These are phyloP conservation scores for Drosophila kepulauana DNA, from an alignment of 1,140 invertebrate species.

Conservation along the genomic window DNA sequence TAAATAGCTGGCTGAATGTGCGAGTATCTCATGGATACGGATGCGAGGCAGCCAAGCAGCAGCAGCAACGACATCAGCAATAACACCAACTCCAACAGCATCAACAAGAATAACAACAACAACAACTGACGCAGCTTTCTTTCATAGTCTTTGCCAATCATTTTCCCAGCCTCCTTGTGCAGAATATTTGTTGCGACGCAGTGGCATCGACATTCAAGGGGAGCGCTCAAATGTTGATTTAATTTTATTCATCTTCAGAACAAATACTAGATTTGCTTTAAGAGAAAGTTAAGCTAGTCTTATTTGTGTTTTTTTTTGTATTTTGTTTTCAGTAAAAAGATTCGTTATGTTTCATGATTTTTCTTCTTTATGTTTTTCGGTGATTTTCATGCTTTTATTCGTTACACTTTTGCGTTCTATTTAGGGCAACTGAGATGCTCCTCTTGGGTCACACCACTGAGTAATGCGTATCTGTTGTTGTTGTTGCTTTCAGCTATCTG, in stretches of 20 bases:
- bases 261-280: neutral
- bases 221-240: neutral
- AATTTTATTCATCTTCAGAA: neutral
- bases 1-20: slow-evolving; percentile 51
- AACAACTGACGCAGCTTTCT: slow-evolving; percentile 31
- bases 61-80: slow-evolving; percentile 4
- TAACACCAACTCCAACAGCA: neutral
- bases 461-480: slow-evolving; percentile 27
- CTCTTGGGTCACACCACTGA: neutral
- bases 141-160: slow-evolving; percentile 44
- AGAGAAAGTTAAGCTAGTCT: neutral
- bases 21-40: slow-evolving; percentile 67
- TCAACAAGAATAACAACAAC: slow-evolving; percentile 5
- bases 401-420: no score
- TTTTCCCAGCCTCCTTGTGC: slow-evolving; percentile 45
- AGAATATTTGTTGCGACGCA: slow-evolving; percentile 23
- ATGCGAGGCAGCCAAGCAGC: slow-evolving; percentile 45
- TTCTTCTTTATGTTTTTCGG: no score
- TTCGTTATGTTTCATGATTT: no score
- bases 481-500: slow-evolving; percentile 39
- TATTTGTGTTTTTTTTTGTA: no score
- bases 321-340: no score
- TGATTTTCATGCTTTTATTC: no score
- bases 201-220: neutral
- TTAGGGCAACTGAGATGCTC: neutral